phyloP scores from a whole-genome alignment of 1,140 invertebrate species.

The Cydia pomonella region DNA sequence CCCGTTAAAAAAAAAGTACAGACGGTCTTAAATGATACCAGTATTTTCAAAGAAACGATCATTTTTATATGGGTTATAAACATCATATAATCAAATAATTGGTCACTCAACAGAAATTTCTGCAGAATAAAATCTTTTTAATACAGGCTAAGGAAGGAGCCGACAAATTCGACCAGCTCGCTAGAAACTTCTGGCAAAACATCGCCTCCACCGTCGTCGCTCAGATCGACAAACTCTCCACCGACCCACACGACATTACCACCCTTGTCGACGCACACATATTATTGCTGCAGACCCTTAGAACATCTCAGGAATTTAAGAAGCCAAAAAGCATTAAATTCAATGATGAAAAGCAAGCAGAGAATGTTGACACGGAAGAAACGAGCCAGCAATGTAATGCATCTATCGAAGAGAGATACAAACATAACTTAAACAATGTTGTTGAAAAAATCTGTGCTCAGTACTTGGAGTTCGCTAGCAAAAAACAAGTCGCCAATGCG shows the following conservation, averaged over 20 bases:
- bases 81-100: too few relatives aligned
- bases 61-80: too few relatives aligned
- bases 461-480: constrained; percentile 50
- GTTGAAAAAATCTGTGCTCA: constrained; percentile 42
- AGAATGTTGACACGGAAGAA: constrained; percentile 34
- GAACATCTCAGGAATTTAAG: constrained; percentile 42
- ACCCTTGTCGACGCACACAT: constrained; percentile 50
- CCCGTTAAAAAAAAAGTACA: too few relatives aligned
- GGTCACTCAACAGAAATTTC: too few relatives aligned
- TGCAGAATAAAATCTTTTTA: background rate
- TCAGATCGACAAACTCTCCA: constrained; percentile 49
- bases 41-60: too few relatives aligned
- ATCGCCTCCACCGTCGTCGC: constrained; percentile 46
- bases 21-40: too few relatives aligned
- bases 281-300: constrained; percentile 51
- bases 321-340: constrained; percentile 54
- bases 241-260: constrained; percentile 38
- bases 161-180: constrained; percentile 56
- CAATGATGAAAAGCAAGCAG: constrained; percentile 28
- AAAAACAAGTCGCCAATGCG: constrained; percentile 37
- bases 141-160: constrained; percentile 44
- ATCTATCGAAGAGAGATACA: constrained; percentile 38
- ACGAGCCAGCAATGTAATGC: constrained; percentile 31
- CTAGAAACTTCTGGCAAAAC: constrained; percentile 65
- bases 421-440: constrained; percentile 47